Conservation (phyloP, 2,113 vertebrate genomes). For the Asarcornis scutulata region DNA sequence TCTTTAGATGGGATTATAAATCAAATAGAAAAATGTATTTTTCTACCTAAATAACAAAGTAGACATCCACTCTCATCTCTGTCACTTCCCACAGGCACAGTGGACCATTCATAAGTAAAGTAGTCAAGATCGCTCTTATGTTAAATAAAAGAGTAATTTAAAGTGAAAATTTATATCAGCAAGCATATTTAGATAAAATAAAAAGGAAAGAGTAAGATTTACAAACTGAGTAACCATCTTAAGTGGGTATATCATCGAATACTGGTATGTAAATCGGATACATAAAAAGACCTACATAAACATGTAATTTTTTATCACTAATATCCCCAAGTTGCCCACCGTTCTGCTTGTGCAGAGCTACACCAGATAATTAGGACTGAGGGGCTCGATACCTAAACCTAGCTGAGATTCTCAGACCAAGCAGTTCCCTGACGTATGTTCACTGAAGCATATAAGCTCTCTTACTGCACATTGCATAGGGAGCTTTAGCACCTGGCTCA, state of each 20-base stretch:
- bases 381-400: neutral
- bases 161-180: conserved; percentile 14
- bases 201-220: neutral
- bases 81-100: neutral
- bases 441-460: neutral
- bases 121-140: neutral
- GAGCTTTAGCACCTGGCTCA: neutral
- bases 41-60: conserved; percentile 1
- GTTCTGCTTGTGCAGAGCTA: neutral
- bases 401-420: neutral
- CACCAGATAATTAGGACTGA: neutral
- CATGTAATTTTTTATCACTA: neutral
- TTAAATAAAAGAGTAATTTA: conserved; percentile 15
- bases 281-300: neutral
- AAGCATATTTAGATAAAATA: neutral
- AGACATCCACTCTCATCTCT: neutral
- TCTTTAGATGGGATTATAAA: neutral
- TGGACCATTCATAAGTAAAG: neutral
- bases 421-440: neutral
- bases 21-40: neutral
- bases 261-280: neutral
- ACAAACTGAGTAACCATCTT: neutral
- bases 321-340: neutral
- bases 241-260: neutral
- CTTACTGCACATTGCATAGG: neutral